Evolutionary conservation across 2,797 vertebrate species (phyloP).

Genomic region (Myiotriccus ornatus): DNA sequence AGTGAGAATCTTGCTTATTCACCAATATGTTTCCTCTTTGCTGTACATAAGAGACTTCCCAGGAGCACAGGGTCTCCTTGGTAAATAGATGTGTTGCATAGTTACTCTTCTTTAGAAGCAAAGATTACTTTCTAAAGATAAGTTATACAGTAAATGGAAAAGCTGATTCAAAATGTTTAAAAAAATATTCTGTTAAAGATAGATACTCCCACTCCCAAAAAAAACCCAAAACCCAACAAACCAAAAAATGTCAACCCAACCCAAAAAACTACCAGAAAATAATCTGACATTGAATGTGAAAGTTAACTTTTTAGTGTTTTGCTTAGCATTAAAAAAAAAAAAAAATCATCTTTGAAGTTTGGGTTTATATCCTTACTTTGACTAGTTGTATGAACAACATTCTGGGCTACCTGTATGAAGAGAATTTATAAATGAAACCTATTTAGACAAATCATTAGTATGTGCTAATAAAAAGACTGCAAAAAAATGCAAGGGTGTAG

Average conservation of each 20-base stretch:
- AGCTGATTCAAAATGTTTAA: background rate
- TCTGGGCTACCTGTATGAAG: background rate
- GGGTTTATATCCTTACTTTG: background rate
- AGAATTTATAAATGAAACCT: background rate
- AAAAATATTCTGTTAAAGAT: background rate
- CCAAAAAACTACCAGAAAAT: background rate
- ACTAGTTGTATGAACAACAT: background rate
- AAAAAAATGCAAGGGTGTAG: background rate
- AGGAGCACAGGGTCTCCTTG: background rate
- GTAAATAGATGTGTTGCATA: background rate
- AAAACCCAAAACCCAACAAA: background rate
- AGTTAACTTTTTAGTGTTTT: background rate
- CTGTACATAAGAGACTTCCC: background rate
- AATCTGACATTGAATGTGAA: background rate
- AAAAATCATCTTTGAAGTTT: background rate
- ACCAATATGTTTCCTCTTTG: background rate
- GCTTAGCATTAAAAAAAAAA: background rate
- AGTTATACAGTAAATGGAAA: background rate
- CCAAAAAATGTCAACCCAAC: background rate
- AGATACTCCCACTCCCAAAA: background rate
- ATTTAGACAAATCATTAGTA: background rate
- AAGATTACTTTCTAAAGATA: background rate
- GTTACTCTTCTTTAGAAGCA: background rate
- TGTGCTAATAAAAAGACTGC: background rate
- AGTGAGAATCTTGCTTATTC: background rate